Percentiles rank a stretch among this genome's conserved stretches.
These are phyloP conservation scores for Drosophila subpulchrella DNA, from an alignment of 1,140 invertebrate species.

Conservation along the genomic window DNA sequence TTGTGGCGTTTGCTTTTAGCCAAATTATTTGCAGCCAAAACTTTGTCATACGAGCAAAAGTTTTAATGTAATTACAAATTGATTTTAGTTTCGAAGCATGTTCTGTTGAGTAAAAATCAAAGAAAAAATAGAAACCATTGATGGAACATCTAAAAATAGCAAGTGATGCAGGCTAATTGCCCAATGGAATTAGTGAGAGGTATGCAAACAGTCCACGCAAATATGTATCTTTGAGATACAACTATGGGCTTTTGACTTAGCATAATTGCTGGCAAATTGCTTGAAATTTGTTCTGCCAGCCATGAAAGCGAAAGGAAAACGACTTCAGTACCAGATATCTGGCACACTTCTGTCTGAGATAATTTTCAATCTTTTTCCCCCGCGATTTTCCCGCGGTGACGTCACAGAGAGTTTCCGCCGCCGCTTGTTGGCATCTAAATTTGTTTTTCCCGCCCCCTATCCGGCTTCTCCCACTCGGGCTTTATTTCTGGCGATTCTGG, in stretches of 20 bases:
- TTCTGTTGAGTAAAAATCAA: neutral
- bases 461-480: constrained; percentile 39
- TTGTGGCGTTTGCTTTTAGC: constrained; percentile 36
- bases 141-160: neutral
- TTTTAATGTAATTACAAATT: constrained; percentile 44
- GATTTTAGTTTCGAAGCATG: constrained; percentile 9
- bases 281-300: constrained; percentile 35
- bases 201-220: constrained; percentile 7
- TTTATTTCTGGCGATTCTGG: constrained; percentile 77
- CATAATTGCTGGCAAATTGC: constrained; percentile 59
- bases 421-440: constrained; percentile 56
- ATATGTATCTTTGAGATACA: constrained; percentile 36
- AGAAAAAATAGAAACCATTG: neutral
- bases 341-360: constrained; percentile 65
- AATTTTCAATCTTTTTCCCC: constrained; percentile 22
- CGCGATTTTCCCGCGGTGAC: constrained; percentile 40
- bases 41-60: constrained; percentile 43
- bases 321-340: constrained; percentile 53
- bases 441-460: constrained; percentile 33
- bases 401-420: constrained; percentile 63
- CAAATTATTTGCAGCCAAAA: constrained; percentile 52
- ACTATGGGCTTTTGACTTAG: constrained; percentile 25
- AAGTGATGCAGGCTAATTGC: constrained; percentile 4
- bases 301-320: constrained; percentile 58
- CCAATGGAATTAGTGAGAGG: constrained; percentile 5